These are phyloP conservation scores for Mixornis gularis DNA, from an alignment of 2,113 vertebrate genomes.

Conservation along the genomic window DNA sequence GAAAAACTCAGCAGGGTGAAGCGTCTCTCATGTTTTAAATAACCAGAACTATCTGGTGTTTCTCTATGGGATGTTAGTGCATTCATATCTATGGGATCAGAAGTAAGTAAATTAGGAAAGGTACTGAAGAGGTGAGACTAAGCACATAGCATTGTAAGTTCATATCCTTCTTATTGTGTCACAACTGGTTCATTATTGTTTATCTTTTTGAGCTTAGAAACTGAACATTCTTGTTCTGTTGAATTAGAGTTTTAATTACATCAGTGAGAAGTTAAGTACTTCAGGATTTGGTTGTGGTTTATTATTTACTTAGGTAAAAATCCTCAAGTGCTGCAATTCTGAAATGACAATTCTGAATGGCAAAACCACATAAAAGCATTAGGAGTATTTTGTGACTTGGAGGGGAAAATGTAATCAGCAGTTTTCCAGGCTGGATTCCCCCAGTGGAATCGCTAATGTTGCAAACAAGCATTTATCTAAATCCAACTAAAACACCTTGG, in stretches of 20 bases:
- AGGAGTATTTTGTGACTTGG: neutral
- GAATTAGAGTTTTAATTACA: neutral
- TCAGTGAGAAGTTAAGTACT: neutral
- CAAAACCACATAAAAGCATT: conserved; percentile 37
- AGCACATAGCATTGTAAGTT: neutral
- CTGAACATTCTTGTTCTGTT: neutral
- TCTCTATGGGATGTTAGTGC: neutral
- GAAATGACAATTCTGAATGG: neutral
- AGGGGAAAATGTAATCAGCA: neutral
- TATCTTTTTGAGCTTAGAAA: neutral
- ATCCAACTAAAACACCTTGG: conserved; percentile 50
- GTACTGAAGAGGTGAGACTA: neutral
- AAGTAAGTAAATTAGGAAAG: neutral
- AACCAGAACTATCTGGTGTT: neutral
- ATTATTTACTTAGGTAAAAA: neutral
- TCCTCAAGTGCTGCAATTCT: neutral
- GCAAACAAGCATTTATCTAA: conserved; percentile 34
- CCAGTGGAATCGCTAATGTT: neutral
- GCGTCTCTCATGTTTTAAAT: neutral
- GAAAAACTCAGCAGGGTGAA: neutral
- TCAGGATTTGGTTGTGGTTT: neutral
- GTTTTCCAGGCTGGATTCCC: conserved; percentile 7
- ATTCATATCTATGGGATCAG: neutral
- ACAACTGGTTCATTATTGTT: neutral
- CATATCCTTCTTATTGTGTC: neutral